These are phyloP conservation scores for Ellobium chinense DNA, from an alignment of 2,888 invertebrate genomes.

Conservation along the genomic window DNA sequence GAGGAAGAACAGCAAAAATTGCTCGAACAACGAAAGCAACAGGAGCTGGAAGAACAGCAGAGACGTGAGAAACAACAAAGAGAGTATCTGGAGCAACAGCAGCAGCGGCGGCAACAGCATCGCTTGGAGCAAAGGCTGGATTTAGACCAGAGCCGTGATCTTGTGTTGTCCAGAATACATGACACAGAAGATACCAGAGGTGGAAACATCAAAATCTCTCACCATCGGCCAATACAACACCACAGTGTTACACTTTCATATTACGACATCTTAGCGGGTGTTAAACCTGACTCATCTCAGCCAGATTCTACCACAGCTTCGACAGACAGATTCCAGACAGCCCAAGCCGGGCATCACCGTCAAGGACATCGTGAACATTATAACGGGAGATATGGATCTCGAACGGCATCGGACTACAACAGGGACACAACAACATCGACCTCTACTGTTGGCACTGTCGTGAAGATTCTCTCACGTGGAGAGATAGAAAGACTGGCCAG, in stretches of 20 bases:
- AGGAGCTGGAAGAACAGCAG: neutral
- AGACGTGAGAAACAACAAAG: neutral
- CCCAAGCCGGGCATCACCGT: no score
- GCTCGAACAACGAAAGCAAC: neutral
- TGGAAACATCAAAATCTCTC: neutral
- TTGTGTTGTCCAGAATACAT: neutral
- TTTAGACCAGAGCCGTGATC: neutral
- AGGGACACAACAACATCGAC: neutral
- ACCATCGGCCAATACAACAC: neutral
- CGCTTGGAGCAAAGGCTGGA: no score
- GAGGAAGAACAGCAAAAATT: neutral
- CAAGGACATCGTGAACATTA: no score
- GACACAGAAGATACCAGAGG: neutral
- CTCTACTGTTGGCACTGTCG: neutral
- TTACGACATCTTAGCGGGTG: no score
- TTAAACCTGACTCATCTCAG: no score
- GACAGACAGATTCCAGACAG: no score
- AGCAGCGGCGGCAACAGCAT: neutral
- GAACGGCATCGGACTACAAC: no score
- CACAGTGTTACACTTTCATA: neutral
- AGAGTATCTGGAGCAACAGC: neutral
- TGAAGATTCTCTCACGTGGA: neutral
- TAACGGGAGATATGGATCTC: no score
- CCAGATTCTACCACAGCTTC: no score
- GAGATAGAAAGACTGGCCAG: neutral